These are phyloP conservation scores for Periophthalmus modestus DNA, from an alignment of 2,113 vertebrate genomes.

Conservation along the genomic window DNA sequence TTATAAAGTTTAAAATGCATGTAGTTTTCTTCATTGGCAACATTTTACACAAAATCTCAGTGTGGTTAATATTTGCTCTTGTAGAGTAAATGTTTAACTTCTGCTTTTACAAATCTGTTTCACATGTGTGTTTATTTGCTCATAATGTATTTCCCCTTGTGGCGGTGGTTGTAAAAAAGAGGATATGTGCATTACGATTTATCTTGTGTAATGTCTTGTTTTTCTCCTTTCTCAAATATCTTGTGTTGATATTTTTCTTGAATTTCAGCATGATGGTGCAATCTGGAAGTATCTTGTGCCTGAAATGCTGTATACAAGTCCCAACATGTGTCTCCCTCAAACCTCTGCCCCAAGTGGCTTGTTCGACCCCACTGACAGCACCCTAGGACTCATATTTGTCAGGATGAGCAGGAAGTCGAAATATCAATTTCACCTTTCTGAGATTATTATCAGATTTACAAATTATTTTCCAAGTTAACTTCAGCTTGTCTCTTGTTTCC, in stretches of 20 bases:
- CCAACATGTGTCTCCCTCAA: slow-evolving; percentile 41
- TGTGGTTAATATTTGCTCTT: no score
- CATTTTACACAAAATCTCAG: no score
- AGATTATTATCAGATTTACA: slow-evolving; percentile 52
- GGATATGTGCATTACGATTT: slow-evolving; percentile 36
- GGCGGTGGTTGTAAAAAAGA: slow-evolving; percentile 46
- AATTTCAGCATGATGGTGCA: slow-evolving; percentile 33
- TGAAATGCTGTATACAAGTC: slow-evolving; percentile 49
- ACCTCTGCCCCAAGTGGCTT: slow-evolving; percentile 48
- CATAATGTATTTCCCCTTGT: slow-evolving; percentile 39
- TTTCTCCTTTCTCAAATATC: slow-evolving; percentile 25
- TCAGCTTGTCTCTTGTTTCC: slow-evolving; percentile 31
- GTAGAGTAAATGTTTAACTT: no score
- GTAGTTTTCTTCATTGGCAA: no score
- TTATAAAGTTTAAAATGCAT: no score
- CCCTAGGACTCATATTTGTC: slow-evolving; percentile 51
- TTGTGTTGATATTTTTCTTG: slow-evolving; percentile 15
- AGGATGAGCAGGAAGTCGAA: slow-evolving; percentile 45
- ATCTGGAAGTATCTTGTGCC: slow-evolving; percentile 45
- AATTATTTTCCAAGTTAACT: slow-evolving; percentile 53
- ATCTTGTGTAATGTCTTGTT: not conserved
- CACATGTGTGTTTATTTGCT: slow-evolving; percentile 22
- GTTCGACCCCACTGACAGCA: slow-evolving; percentile 58
- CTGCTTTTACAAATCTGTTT: no score
- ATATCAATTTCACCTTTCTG: slow-evolving; percentile 47